Percentiles rank a stretch among this genome's conserved stretches.
Conservation (phyloP, 2,113 vertebrate genomes). For the Thermophis baileyi region DNA sequence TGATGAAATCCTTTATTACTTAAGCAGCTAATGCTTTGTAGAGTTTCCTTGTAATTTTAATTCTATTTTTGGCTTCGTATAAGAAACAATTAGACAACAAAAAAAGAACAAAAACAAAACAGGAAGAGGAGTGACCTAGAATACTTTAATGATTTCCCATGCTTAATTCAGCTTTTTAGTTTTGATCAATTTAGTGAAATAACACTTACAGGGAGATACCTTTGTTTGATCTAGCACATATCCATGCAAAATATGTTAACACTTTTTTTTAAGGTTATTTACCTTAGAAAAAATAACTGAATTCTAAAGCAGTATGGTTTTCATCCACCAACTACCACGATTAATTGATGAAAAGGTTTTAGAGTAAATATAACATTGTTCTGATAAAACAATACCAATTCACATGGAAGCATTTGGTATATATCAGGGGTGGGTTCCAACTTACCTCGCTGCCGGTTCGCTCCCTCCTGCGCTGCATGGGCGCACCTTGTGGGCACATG, state of each 20-base stretch:
- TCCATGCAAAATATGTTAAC: not conserved
- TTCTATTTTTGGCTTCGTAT: not conserved
- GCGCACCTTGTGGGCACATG: no score
- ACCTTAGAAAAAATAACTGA: not conserved
- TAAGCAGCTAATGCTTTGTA: slow-evolving; percentile 1
- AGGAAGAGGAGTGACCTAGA: not conserved
- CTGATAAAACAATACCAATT: not conserved
- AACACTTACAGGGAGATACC: not conserved
- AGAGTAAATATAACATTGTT: not conserved
- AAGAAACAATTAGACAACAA: not conserved
- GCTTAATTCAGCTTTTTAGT: not conserved
- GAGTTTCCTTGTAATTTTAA: not conserved
- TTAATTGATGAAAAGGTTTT: not conserved
- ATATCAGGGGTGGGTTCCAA: no score
- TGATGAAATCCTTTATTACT: not conserved
- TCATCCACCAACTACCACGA: not conserved
- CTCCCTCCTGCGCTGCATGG: no score
- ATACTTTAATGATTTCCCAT: not conserved
- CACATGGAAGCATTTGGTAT: not conserved
- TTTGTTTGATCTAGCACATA: not conserved
- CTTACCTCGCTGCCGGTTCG: no score
- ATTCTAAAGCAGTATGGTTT: not conserved
- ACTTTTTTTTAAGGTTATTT: not conserved
- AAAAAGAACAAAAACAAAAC: not conserved
- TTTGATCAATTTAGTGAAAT: not conserved